phyloP scores from a whole-genome alignment of 2,797 vertebrate genomes.

The Gadopsis bispinosus region DNA sequence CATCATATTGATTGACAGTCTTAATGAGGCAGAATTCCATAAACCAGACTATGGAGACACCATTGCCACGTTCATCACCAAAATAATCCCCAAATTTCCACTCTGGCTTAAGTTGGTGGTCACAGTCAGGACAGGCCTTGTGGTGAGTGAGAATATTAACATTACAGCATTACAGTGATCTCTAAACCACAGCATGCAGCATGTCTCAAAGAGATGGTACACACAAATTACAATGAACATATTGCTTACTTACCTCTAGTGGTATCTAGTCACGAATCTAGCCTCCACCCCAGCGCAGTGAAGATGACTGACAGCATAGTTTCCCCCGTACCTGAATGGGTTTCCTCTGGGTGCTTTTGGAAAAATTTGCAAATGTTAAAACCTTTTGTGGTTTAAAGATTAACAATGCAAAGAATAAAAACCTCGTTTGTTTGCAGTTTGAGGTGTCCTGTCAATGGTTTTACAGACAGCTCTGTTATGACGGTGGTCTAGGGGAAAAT shows the following conservation, averaged over 20 bases:
- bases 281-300: neutral
- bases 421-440: neutral
- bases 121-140: conserved; percentile 93
- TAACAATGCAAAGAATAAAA: neutral
- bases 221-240: neutral
- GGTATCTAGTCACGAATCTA: neutral
- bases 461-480: no score
- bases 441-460: neutral
- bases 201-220: neutral
- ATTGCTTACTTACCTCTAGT: neutral
- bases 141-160: conserved; percentile 90
- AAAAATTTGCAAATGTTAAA: neutral
- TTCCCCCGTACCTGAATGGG: neutral
- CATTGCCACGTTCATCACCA: conserved; percentile 93
- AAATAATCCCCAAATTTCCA: conserved; percentile 93
- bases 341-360: neutral
- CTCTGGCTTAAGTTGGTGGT: conserved; percentile 95
- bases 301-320: neutral
- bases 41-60: conserved; percentile 99
- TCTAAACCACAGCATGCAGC: neutral
- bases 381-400: neutral
- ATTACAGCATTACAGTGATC: neutral
- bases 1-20: conserved; percentile 95
- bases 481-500: no score
- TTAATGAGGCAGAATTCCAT: conserved; percentile 99